Conservation (phyloP, 2,888 invertebrate species). For the Lochmaea crataegi region DNA sequence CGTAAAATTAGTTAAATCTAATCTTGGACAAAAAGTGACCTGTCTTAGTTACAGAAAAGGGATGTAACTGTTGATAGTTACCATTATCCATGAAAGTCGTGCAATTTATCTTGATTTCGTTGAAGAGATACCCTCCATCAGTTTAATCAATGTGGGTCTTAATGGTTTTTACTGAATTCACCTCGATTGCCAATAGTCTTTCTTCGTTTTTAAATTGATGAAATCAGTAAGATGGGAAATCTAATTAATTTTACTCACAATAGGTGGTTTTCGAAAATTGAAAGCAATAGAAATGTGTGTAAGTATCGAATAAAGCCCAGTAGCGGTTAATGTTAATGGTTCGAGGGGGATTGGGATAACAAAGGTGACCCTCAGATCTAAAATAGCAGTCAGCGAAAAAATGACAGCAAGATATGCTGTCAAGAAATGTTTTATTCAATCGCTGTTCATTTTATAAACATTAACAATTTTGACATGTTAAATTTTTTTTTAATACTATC, state of each 20-base stretch:
- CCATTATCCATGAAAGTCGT: slow-evolving; percentile 1
- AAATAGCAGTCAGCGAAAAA: too few relatives aligned
- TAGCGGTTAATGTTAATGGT: too few relatives aligned
- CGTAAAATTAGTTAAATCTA: slow-evolving; percentile 8
- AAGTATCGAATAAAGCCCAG: neutral
- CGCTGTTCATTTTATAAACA: too few relatives aligned
- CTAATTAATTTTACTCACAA: slow-evolving; percentile 1
- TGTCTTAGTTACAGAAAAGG: neutral
- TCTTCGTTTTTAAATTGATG: neutral
- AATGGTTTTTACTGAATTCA: slow-evolving; percentile 9
- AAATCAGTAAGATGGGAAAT: neutral
- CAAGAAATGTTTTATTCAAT: too few relatives aligned
- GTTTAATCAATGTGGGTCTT: slow-evolving; percentile 3
- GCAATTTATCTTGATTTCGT: slow-evolving; percentile 9
- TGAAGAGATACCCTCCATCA: slow-evolving; percentile 3
- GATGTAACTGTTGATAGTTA: slow-evolving; percentile 13
- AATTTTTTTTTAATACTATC: too few relatives aligned
- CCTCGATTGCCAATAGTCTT: slow-evolving; percentile 1
- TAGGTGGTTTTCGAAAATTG: neutral
- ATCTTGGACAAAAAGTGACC: slow-evolving; percentile 12
- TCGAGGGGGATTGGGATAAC: too few relatives aligned
- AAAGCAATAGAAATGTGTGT: neutral
- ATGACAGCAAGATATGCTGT: too few relatives aligned
- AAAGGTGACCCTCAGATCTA: too few relatives aligned
- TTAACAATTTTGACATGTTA: too few relatives aligned